Base-by-base conservation (phyloP, 1,140 invertebrate species). In the Drosophila pruinosa region DNA sequence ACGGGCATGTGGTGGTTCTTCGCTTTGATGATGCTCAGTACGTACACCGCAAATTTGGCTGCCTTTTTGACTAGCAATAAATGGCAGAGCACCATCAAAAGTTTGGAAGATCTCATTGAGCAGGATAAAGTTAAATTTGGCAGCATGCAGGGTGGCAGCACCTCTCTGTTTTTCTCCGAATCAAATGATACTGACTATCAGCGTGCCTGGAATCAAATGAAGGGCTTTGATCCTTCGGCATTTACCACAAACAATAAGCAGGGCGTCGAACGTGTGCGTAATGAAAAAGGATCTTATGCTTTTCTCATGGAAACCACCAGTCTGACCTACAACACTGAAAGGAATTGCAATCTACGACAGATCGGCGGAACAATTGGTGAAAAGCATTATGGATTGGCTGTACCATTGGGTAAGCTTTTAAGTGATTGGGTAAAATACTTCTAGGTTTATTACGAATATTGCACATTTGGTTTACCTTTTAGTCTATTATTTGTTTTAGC, bases 1-100 rank as follows among this genome's bases (percentile, higher is more conserved):
- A 95, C 95, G 0, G 95, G 95, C 0, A 96, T 97, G 93, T 99
- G 98, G 97, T 99, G 97, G 97, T 98, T 99, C 89, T 99, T 99
- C 89, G 96, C 97, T 0, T 92, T 99, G 15, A 99, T 99, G 75
- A 97, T 99, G 92, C 97, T 97, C 17, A 97, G 97, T 2, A 98
- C 97, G 0, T 99, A 99, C 90, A 99, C 98, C 0, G 98, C 98
- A 8, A 98, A 99, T 92, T 92, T 99, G 73, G 97, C 98, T 3
- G 98, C 98, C 17, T 99, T 98, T 72, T 92, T 99, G 57, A 99
- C 98, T 0, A 95, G 96, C 19, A 96, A 96, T 34, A 93, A 96
- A 54, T 95, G 97, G 93, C 95, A 96, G 17, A 94, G 94, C 36
- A 95, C 95, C 0, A 98, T 99, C 14, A 94, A 96, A 65, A 95